Evolutionary conservation across 2,797 vertebrate species (phyloP).

Genomic region (Paratrypauchen microcephalus): DNA sequence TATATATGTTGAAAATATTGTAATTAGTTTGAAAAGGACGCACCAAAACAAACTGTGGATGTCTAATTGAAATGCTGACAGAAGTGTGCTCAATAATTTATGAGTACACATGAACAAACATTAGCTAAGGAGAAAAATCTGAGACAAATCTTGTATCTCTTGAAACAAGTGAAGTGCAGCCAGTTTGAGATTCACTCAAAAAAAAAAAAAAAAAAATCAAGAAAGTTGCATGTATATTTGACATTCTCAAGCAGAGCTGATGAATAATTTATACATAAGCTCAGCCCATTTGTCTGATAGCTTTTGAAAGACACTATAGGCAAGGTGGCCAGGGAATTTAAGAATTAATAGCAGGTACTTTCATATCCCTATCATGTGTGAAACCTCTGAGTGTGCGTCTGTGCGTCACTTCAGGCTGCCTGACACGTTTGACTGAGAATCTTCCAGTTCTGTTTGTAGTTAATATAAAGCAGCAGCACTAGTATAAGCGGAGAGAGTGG

Average conservation of each 20-base stretch:
- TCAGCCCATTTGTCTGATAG: no score
- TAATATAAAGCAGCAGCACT: slow-evolving; percentile 44
- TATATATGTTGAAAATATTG: background rate
- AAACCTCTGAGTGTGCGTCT: slow-evolving; percentile 19
- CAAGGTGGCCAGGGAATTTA: background rate
- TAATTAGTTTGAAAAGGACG: slow-evolving; percentile 19
- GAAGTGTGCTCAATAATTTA: slow-evolving; percentile 25
- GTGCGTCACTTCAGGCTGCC: slow-evolving; percentile 18
- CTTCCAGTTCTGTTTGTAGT: slow-evolving; percentile 17
- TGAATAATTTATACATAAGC: slow-evolving; percentile 31
- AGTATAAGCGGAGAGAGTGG: slow-evolving; percentile 24
- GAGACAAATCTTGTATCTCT: background rate
- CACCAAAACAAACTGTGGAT: slow-evolving; percentile 13
- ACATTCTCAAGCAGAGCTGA: slow-evolving; percentile 2
- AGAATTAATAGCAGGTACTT: background rate
- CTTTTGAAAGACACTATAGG: no score
- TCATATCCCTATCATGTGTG: slow-evolving; percentile 5
- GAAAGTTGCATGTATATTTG: background rate
- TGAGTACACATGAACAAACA: slow-evolving; percentile 37
- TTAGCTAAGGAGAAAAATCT: slow-evolving; percentile 45
- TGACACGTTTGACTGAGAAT: slow-evolving; percentile 31
- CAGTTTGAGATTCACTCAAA: no score
- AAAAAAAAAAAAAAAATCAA: background rate
- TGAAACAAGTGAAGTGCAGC: background rate
- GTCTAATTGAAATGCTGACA: slow-evolving; percentile 24